Conservation (phyloP, 2,113 vertebrate species). For the Limanda limanda region DNA sequence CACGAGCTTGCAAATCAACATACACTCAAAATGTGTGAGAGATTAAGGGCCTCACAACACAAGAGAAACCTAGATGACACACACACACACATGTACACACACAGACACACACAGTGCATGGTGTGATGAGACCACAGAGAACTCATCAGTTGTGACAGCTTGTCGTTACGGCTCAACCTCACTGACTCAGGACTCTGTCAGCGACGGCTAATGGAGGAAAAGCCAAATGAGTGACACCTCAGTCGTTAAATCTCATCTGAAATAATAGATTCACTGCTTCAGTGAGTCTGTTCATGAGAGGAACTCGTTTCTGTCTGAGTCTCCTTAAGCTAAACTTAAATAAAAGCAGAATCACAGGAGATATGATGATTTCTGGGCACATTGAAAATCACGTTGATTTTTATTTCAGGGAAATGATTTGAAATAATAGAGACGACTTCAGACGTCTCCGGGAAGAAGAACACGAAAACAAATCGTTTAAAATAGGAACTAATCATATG, state of each 20-base stretch:
- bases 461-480: neutral
- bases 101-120: slow-evolving; percentile 20
- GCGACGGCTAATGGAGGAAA: neutral
- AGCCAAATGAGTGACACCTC: slow-evolving; percentile 28
- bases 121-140: neutral
- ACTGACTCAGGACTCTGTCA: slow-evolving; percentile 32
- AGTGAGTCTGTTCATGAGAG: slow-evolving; percentile 15
- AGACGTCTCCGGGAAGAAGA: neutral
- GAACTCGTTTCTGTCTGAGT: slow-evolving; percentile 19
- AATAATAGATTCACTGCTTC: slow-evolving; percentile 12
- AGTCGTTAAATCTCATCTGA: slow-evolving; percentile 15
- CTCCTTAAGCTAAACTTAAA: slow-evolving; percentile 11
- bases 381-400: too few species aligned
- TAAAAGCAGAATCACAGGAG: neutral
- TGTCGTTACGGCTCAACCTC: slow-evolving; percentile 41
- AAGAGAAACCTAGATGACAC: too few species aligned
- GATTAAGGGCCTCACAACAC: too few species aligned
- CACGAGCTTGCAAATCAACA: too few species aligned
- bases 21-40: too few species aligned
- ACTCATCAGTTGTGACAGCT: slow-evolving; percentile 43
- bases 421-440: neutral
- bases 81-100: neutral
- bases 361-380: neutral
- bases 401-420: neutral
- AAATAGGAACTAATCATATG: slow-evolving; percentile 11